A percentile compares a stretch with the other conserved stretches of the same genome.
phyloP scores from a whole-genome alignment of 2,797 vertebrate genomes.

The Spinus olivaceus region DNA sequence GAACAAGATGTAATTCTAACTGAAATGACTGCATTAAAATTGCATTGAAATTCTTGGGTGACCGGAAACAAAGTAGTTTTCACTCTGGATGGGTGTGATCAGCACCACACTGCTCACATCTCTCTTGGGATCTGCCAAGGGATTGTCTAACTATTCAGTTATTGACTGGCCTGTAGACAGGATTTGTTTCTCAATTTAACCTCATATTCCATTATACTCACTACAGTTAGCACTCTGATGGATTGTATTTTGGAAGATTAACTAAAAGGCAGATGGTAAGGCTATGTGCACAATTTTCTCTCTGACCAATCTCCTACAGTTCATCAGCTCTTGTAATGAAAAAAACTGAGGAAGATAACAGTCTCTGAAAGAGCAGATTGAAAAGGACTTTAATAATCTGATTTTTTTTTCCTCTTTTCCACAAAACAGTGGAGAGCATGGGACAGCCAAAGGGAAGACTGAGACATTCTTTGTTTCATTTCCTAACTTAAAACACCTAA shows the following conservation, averaged over 20 bases:
- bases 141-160: neutral
- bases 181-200: slow-evolving; percentile 25
- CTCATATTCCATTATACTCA: neutral
- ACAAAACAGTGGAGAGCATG: neutral
- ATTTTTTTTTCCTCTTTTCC: neutral
- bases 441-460: neutral
- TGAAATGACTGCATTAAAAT: neutral
- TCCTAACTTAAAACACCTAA: neutral
- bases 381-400: neutral
- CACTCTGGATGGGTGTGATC: neutral
- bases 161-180: neutral
- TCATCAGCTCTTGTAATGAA: neutral
- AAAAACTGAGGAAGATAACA: neutral
- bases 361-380: neutral
- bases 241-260: slow-evolving; percentile 16
- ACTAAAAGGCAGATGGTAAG: neutral
- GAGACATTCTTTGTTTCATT: neutral
- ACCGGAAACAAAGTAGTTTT: neutral
- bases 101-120: neutral
- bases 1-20: neutral
- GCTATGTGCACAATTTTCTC: neutral
- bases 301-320: neutral
- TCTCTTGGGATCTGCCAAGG: neutral
- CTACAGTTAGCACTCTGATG: neutral
- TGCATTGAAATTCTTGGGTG: neutral